Conservation (phyloP, 2,113 vertebrate genomes). For the Tylochromis polylepis region DNA sequence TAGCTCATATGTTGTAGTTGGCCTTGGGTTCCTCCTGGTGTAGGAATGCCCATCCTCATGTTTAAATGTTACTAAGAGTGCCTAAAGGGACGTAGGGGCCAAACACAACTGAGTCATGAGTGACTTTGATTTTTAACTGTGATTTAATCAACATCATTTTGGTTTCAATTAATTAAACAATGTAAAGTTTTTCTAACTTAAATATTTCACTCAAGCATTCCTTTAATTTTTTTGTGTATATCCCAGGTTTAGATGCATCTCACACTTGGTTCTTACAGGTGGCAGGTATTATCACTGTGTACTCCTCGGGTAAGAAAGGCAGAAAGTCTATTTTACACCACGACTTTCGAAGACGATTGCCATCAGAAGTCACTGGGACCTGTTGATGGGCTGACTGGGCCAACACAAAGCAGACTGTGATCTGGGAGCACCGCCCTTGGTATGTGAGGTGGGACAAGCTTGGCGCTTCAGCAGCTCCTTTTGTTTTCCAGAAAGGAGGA, state of each 20-base stretch:
- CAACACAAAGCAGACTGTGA: constrained; percentile 34
- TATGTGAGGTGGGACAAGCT: constrained; percentile 52
- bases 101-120: too few species aligned
- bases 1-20: not conserved
- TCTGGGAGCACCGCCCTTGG: constrained; percentile 28
- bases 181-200: not conserved
- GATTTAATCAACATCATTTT: not conserved
- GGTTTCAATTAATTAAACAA: not conserved
- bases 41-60: not conserved
- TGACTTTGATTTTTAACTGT: not conserved
- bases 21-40: not conserved
- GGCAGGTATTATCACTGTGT: not conserved
- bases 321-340: not conserved
- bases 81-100: not conserved
- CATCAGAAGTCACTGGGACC: not conserved
- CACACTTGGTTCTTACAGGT: not conserved
- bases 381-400: constrained; percentile 24
- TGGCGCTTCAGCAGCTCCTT: constrained; percentile 60
- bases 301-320: not conserved
- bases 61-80: not conserved
- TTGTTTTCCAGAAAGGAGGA: constrained; percentile 76
- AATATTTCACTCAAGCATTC: not conserved
- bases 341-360: not conserved
- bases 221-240: not conserved
- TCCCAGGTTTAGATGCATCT: not conserved